A percentile compares a stretch with the other conserved stretches of the same genome.
phyloP scores from a whole-genome alignment of 2,888 invertebrate species.

The Eilema depressum region DNA sequence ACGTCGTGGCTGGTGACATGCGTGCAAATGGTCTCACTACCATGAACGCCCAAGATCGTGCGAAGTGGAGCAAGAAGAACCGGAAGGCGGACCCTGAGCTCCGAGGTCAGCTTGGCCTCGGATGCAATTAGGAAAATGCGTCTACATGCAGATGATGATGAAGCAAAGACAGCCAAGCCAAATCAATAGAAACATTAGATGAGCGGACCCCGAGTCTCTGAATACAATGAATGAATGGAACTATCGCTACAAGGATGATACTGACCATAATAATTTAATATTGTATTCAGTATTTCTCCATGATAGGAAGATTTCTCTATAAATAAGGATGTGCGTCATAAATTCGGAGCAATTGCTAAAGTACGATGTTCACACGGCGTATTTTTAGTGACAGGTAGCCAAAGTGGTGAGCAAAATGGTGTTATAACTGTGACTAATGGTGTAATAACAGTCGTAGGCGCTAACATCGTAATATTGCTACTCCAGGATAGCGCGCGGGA shows the following conservation, averaged over 20 bases:
- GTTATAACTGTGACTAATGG: conserved; percentile 35
- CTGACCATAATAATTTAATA: not conserved
- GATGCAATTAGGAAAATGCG: no score
- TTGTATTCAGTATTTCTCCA: not conserved
- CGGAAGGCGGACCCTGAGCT: no score
- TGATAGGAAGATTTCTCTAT: conserved; percentile 7
- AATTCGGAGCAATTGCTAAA: conserved; percentile 10
- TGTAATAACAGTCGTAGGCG: conserved; percentile 38
- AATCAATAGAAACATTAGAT: not conserved
- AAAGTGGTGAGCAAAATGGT: conserved; percentile 32
- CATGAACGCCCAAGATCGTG: no score
- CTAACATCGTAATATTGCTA: conserved; percentile 25
- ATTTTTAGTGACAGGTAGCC: conserved; percentile 23
- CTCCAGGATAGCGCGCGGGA: conserved; percentile 7
- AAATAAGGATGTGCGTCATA: conserved; percentile 12
- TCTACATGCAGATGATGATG: no score
- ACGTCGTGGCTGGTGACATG: no score
- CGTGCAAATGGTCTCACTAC: no score
- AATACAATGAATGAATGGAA: not conserved
- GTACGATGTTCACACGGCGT: conserved; percentile 33
- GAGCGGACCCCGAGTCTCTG: no score
- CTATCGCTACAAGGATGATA: not conserved
- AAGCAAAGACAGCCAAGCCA: not conserved
- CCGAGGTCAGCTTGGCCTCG: no score
- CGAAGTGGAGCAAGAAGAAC: no score